Evolutionary conservation across 2,113 vertebrate genomes (phyloP).

Genomic region (Chaetorhynchus papuensis): DNA sequence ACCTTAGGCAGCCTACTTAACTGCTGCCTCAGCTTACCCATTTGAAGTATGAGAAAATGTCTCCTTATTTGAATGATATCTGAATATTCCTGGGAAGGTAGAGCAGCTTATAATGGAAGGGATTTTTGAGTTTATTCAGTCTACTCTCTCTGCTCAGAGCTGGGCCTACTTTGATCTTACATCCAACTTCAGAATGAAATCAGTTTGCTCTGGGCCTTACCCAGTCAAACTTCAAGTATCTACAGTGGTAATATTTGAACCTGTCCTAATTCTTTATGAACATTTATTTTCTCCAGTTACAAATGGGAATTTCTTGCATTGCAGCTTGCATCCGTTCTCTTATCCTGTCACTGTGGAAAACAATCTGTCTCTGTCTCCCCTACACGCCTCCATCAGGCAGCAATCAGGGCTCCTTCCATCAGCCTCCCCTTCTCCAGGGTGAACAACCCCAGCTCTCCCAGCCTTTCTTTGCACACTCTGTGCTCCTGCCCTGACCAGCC

Average conservation of each 20-base stretch:
- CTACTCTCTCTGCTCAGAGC: neutral
- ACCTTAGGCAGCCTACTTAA: neutral
- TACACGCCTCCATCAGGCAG: accelerated
- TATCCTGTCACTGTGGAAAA: neutral
- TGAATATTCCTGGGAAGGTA: neutral
- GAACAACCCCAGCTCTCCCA: neutral
- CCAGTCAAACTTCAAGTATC: neutral
- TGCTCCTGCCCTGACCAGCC: neutral
- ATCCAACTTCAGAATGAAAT: neutral
- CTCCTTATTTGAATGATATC: neutral
- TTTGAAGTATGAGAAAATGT: neutral
- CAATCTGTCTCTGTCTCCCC: neutral
- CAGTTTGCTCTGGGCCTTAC: neutral
- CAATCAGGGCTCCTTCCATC: accelerated
- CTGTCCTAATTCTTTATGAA: neutral
- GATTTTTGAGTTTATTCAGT: neutral
- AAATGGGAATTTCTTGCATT: neutral
- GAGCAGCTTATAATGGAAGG: neutral
- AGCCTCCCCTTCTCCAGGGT: neutral
- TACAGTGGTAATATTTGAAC: neutral
- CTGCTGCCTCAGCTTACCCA: neutral
- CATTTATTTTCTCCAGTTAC: neutral
- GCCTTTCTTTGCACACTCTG: neutral
- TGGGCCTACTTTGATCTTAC: neutral
- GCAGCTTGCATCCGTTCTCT: neutral